phyloP scores from a whole-genome alignment of 2,113 vertebrate genomes.

The Polypterus senegalus region DNA sequence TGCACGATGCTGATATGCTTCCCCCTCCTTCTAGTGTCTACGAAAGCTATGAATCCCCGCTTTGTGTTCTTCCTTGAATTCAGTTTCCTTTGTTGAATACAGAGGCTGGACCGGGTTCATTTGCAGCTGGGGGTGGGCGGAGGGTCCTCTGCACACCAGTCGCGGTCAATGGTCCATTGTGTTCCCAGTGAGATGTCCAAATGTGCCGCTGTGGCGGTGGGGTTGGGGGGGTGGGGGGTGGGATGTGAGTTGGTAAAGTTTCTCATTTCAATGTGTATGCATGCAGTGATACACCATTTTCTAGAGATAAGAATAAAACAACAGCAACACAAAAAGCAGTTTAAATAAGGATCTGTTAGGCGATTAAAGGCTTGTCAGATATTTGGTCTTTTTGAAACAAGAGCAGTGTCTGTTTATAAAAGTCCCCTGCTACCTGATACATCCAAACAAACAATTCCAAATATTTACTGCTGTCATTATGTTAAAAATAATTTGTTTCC shows the following conservation, averaged over 20 bases:
- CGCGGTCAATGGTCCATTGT: neutral
- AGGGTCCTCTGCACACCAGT: slow-evolving; percentile 24
- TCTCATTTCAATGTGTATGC: slow-evolving; percentile 37
- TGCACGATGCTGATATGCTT: slow-evolving; percentile 19
- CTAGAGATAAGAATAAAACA: too few species aligned
- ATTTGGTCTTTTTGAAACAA: too few species aligned
- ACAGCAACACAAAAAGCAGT: too few species aligned
- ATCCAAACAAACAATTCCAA: too few species aligned
- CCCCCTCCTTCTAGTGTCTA: slow-evolving; percentile 38
- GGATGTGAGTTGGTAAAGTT: slow-evolving; percentile 13
- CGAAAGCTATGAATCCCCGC: slow-evolving; percentile 53
- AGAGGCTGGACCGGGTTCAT: slow-evolving; percentile 62
- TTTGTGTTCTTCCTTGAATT: slow-evolving; percentile 40
- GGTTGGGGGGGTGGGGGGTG: slow-evolving; percentile 10
- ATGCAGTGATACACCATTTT: too few species aligned
- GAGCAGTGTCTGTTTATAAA: too few species aligned
- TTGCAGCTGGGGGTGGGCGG: slow-evolving; percentile 62
- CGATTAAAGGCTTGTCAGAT: too few species aligned
- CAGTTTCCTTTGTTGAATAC: slow-evolving; percentile 26
- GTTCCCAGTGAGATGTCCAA: neutral
- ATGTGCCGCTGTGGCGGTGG: neutral
- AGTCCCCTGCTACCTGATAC: too few species aligned
- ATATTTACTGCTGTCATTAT: too few species aligned
- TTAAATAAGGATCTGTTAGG: too few species aligned
- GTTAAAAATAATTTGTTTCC: too few species aligned